Evolutionary conservation across 2,888 invertebrate genomes (phyloP).

Genomic region (Xylota segnis): DNA sequence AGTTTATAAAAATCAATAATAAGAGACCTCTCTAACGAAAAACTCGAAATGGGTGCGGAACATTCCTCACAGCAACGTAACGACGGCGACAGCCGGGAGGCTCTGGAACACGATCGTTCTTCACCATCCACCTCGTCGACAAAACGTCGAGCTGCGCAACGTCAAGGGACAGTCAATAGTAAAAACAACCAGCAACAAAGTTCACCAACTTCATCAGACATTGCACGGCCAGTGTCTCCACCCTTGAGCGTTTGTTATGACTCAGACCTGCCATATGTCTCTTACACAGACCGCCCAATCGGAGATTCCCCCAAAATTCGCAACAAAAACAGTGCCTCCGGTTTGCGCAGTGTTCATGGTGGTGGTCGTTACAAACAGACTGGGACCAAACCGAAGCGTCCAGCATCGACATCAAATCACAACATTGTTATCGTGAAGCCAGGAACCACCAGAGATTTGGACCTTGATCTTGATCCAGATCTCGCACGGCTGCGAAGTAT

Average conservation of each 20-base stretch:
- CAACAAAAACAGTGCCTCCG: slow-evolving; percentile 84
- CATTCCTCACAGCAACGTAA: slow-evolving; percentile 85
- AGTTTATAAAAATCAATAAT: slow-evolving; percentile 43
- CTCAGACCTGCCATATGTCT: slow-evolving; percentile 95
- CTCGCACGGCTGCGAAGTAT: slow-evolving; percentile 87
- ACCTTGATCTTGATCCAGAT: slow-evolving; percentile 89
- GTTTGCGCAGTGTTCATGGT: slow-evolving; percentile 78
- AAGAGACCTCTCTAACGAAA: slow-evolving; percentile 2
- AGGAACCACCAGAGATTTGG: slow-evolving; percentile 86
- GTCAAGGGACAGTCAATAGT: slow-evolving; percentile 73
- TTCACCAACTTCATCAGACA: slow-evolving; percentile 81
- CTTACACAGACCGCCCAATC: slow-evolving; percentile 95
- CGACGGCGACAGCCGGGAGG: slow-evolving; percentile 81
- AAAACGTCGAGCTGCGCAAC: slow-evolving; percentile 78
- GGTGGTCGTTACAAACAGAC: slow-evolving; percentile 81
- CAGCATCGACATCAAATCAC: slow-evolving; percentile 86
- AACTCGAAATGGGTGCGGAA: slow-evolving; percentile 86
- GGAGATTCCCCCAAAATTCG: slow-evolving; percentile 94
- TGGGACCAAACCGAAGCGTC: slow-evolving; percentile 83
- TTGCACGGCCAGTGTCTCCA: slow-evolving; percentile 90
- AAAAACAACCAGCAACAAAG: slow-evolving; percentile 79
- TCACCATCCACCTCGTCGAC: slow-evolving; percentile 77
- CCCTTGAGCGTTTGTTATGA: slow-evolving; percentile 95
- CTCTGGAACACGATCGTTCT: slow-evolving; percentile 78
- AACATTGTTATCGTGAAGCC: slow-evolving; percentile 94